Percentiles rank a stretch among this genome's conserved stretches.
Evolutionary conservation across 1,140 invertebrate genomes (phyloP).

Genomic region (Drosophila tropicalis): DNA sequence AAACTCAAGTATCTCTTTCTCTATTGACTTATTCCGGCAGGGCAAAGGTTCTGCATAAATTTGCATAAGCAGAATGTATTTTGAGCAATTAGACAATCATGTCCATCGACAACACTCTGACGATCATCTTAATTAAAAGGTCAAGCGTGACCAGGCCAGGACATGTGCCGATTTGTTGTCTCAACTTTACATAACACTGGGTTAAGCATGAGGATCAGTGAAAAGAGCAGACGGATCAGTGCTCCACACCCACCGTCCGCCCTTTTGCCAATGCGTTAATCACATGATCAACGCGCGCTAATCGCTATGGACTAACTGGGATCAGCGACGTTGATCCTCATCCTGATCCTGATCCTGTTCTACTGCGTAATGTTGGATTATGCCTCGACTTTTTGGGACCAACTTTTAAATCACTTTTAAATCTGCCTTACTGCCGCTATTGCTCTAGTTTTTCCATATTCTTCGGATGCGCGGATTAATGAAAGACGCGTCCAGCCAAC

Average conservation of each 20-base stretch:
- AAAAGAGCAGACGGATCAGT: constrained; percentile 38
- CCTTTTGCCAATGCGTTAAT: constrained; percentile 50
- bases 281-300: constrained; percentile 59
- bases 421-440: constrained; percentile 51
- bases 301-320: constrained; percentile 54
- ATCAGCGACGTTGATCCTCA: constrained; percentile 53
- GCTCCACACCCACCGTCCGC: constrained; percentile 52
- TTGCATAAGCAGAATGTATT: constrained; percentile 43
- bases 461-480: constrained; percentile 69
- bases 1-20: constrained; percentile 1
- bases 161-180: constrained; percentile 48
- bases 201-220: constrained; percentile 23
- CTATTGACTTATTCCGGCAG: neutral
- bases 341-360: constrained; percentile 48
- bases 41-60: constrained; percentile 53
- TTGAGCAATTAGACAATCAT: constrained; percentile 57
- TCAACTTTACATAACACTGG: constrained; percentile 73
- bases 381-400: constrained; percentile 30
- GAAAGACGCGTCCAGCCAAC: constrained; percentile 36
- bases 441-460: constrained; percentile 56
- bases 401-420: constrained; percentile 74
- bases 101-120: constrained; percentile 41
- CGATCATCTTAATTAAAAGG: constrained; percentile 63
- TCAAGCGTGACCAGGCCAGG: constrained; percentile 56
- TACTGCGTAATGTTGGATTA: constrained; percentile 76